phyloP scores from a whole-genome alignment of 2,888 invertebrate species.

The Leucoptera coffeella region DNA sequence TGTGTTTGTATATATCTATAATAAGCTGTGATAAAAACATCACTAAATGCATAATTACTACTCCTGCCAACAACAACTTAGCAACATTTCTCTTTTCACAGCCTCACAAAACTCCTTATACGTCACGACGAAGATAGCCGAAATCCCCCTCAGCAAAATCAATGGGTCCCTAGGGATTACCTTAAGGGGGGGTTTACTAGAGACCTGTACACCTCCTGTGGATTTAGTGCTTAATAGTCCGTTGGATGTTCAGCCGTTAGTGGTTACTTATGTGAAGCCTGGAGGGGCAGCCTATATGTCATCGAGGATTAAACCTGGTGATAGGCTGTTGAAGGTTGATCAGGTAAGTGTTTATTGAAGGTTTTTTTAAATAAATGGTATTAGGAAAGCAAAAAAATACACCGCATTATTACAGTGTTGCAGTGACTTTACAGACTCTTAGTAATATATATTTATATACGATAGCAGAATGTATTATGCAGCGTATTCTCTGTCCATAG shows the following conservation, averaged over 20 bases:
- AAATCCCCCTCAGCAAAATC: conserved; percentile 74
- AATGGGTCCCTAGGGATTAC: conserved; percentile 85
- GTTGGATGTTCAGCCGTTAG: conserved; percentile 63
- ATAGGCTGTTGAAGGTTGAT: conserved; percentile 82
- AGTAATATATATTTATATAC: no score
- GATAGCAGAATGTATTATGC: no score
- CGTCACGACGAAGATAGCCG: conserved; percentile 71
- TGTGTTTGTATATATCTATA: no score
- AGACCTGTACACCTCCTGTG: conserved; percentile 49
- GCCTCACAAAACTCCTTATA: conserved; percentile 68
- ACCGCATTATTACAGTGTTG: no score
- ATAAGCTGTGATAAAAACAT: no score
- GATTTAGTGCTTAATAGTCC: conserved; percentile 56
- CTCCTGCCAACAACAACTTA: neutral
- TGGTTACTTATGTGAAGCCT: conserved; percentile 83
- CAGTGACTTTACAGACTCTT: no score
- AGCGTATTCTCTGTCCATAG: no score
- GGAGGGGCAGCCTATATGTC: conserved; percentile 88
- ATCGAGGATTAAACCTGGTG: conserved; percentile 85
- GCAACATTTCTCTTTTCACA: conserved; percentile 11
- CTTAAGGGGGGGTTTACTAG: conserved; percentile 69
- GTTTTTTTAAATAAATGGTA: no score
- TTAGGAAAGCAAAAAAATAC: no score
- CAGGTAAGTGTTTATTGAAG: conserved; percentile 62
- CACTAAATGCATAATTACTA: no score